Evolutionary conservation across 2,888 invertebrate genomes (phyloP).

Genomic region (Acrobasis consociella): DNA sequence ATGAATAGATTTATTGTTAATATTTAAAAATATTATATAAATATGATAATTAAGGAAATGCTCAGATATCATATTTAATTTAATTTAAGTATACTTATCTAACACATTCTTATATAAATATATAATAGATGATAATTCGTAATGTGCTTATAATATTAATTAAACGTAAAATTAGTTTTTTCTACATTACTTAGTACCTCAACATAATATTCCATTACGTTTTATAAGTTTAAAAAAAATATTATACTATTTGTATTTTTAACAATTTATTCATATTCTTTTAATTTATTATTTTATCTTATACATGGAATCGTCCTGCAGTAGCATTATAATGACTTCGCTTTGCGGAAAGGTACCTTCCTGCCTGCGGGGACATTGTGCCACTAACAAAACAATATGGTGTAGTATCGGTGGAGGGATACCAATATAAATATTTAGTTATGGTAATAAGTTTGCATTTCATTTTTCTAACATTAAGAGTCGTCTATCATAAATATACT

Average conservation of each 20-base stretch:
- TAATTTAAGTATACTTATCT: background rate
- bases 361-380: conserved; percentile 80
- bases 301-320: conserved; percentile 45
- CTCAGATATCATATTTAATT: background rate
- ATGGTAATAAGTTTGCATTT: conserved; percentile 60
- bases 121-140: too few species aligned
- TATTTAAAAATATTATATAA: background rate
- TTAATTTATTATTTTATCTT: conserved; percentile 17
- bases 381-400: conserved; percentile 70
- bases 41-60: background rate
- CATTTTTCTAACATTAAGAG: conserved; percentile 56
- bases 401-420: conserved; percentile 71
- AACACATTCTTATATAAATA: too few species aligned
- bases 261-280: conserved; percentile 7
- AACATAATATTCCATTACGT: too few species aligned
- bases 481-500: conserved; percentile 47
- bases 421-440: conserved; percentile 47
- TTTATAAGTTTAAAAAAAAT: background rate
- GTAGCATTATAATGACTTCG: conserved; percentile 77
- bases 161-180: too few species aligned
- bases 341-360: conserved; percentile 83
- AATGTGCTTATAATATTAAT: too few species aligned
- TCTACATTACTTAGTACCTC: too few species aligned
- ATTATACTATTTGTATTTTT: background rate
- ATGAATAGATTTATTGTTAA: background rate